Evolutionary conservation across 2,113 vertebrate species (phyloP).

Genomic region (Kryptolebias marmoratus): DNA sequence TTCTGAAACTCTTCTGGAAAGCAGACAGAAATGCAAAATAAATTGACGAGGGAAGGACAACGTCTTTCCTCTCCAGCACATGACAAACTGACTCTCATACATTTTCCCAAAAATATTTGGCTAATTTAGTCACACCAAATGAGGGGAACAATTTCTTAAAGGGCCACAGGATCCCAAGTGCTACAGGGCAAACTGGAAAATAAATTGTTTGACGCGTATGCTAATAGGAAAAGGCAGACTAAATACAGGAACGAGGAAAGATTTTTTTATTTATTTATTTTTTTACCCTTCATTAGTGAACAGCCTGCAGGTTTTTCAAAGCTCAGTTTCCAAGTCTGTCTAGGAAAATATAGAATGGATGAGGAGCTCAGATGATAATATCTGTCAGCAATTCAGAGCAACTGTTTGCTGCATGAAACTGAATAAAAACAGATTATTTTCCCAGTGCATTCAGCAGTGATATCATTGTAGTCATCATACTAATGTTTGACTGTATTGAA

Average conservation of each 20-base stretch:
- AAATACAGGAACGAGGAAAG: constrained; percentile 15
- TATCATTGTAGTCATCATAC: constrained; percentile 41
- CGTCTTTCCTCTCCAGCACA: neutral
- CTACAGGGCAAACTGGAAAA: constrained; percentile 39
- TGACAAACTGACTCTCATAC: neutral
- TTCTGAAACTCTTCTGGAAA: constrained; percentile 84
- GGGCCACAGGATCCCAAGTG: constrained; percentile 13
- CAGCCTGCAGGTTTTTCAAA: constrained; percentile 29
- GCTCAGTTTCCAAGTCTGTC: constrained; percentile 20
- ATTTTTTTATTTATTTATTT: neutral
- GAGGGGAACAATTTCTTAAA: constrained; percentile 24
- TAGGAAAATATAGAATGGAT: neutral
- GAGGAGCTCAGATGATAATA: constrained; percentile 23
- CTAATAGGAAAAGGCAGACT: constrained; percentile 54
- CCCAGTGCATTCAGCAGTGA: constrained; percentile 47
- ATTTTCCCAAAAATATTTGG: constrained; percentile 25
- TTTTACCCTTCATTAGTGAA: constrained; percentile 36
- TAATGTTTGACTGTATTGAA: constrained; percentile 35
- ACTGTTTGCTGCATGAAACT: constrained; percentile 1
- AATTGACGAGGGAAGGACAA: neutral
- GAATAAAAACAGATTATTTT: constrained; percentile 39
- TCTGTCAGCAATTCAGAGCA: constrained; percentile 23
- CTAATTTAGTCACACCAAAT: constrained; percentile 30
- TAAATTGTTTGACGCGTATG: constrained; percentile 42
- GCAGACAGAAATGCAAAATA: constrained; percentile 12